A percentile compares a stretch with the other conserved stretches of the same genome.
Conservation (phyloP, 2,888 invertebrate species). For the Drosophila subsilvestris region DNA sequence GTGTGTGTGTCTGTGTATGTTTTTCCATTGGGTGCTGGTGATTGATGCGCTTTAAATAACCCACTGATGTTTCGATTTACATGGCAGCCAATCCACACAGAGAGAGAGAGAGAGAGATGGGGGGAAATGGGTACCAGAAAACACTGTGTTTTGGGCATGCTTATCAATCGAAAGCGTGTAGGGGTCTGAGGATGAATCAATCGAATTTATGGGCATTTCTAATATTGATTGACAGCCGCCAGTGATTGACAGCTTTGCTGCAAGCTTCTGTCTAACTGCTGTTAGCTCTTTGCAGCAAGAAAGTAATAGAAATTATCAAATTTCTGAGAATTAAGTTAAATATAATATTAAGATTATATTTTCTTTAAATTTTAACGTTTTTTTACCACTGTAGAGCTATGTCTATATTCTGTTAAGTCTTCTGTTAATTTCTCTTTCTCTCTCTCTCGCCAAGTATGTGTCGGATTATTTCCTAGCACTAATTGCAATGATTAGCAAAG, state of each 20-base stretch:
- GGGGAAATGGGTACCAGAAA: constrained; percentile 19
- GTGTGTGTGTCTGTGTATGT: constrained; percentile 12
- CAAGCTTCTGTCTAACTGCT: background rate
- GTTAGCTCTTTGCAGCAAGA: background rate
- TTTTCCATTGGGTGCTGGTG: constrained; percentile 42
- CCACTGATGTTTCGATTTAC: constrained; percentile 47
- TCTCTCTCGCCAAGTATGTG: background rate
- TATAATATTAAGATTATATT: background rate
- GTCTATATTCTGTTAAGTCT: constrained; percentile 1
- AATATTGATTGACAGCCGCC: constrained; percentile 49
- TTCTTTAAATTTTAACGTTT: background rate
- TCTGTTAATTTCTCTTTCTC: constrained; percentile 9
- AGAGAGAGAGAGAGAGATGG: background rate
- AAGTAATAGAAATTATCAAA: background rate
- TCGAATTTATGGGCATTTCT: constrained; percentile 43
- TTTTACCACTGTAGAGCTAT: background rate
- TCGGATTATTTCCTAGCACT: constrained; percentile 40
- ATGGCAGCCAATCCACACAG: background rate
- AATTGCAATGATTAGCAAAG: constrained; percentile 72
- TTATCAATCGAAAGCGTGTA: constrained; percentile 65
- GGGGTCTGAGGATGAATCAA: constrained; percentile 21
- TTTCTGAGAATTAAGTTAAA: background rate
- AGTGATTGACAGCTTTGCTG: constrained; percentile 3
- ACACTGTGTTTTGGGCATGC: constrained; percentile 50
- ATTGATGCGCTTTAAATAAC: constrained; percentile 73